Base-by-base conservation (phyloP, 2,797 vertebrate species). In the Nothura maculosa region DNA sequence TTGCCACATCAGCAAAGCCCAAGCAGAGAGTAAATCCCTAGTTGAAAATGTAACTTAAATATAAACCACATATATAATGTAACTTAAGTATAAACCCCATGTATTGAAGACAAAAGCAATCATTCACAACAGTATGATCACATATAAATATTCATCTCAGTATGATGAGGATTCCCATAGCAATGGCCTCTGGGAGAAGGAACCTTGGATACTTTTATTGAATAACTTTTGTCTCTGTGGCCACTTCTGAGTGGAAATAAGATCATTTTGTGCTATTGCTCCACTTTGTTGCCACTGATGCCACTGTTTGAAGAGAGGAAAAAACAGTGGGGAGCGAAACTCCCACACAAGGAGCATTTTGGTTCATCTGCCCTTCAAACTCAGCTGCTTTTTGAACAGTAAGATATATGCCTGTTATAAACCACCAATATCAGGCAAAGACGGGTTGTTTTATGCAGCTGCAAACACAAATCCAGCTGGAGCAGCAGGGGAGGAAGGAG, bases 381-480 rank as follows among this genome's bases (percentile, higher is more conserved):
- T 77, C 50, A 7, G 42, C 50, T 69, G 16, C 11, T 66, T 83
- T 74, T 72, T 32, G 45, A 75, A 21, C 40, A 32, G 45, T 30
- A 20, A 1, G 24, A 28, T 64, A 55, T 0, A 0, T 62, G 67
- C 10, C 47, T n/a, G 6, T n/a, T 11, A 69, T 40, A 57, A 48
- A 64, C 54, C 54, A 55, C 54, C 30, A n/a, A 20, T 21, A 54
- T 68, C 12, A 68, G 57, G 25, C 64, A 82, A 78, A 52, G 58
- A 61, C 8, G 18, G 36, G 9, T 17, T 67, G 24, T 50, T 52
- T 67, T 14, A 38, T 55, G 79, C 12, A 80, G 69, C 21, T 73
- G 72, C 73, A 73, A 42, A 40, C 70, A n/a, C 47, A 22, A 0
- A 0, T 28, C 24, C 50, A 55, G 81, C 40, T 27, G 4, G 48